Evolutionary conservation across 2,888 invertebrate species (phyloP), one percentile per base, ranked within the genome.

Genomic region (Phortica magna): DNA sequence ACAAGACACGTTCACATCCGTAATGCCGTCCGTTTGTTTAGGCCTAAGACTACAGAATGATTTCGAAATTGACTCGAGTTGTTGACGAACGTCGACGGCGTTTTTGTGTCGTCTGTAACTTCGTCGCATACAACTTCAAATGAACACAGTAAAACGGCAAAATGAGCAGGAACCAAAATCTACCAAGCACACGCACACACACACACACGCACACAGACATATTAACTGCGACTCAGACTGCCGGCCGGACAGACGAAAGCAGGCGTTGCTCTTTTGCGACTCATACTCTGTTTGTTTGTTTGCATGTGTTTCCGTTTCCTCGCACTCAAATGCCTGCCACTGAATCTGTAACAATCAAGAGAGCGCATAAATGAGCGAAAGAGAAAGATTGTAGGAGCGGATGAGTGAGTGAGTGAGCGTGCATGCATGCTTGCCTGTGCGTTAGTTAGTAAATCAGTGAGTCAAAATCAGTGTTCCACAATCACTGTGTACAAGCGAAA

Each of bases 21-120:
- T 19, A 53, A 68, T 57, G 78, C 78, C 84, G 91, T 89, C 88
- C 90, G 90, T 83, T 88, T 88, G 88, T 88, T 91, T 90, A 90
- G 91, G 91, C 91, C 91, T 90, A 90, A 85, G 86, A 85, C 86
- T 84, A 88, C 85, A 89, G 90, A 91, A 89, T 91, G 91, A 90
- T 88, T 91, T 90, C 84, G 84, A 89, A 88, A 89, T 89, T 84
- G 88, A 90, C 90, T 90, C 83, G 81, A 17, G 77, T 71, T 71
- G 39, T 22, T 53, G 59, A 74, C 53, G 61, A 74, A 14, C 81
- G 77, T 80, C 80, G 17, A 19, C 61, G 61, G 10, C 61, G 10
- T n/a, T 59, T 14, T n/a, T 59, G n/a, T n/a, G n/a, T n/a, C 79
- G 82, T 78, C 83, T 79, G 64, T 22, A 22, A 48, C 48, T 12